These are phyloP conservation scores for Dendronephthya gigantea DNA, from an alignment of 64 coral and sea anemone genomes.

Conservation along the genomic window DNA sequence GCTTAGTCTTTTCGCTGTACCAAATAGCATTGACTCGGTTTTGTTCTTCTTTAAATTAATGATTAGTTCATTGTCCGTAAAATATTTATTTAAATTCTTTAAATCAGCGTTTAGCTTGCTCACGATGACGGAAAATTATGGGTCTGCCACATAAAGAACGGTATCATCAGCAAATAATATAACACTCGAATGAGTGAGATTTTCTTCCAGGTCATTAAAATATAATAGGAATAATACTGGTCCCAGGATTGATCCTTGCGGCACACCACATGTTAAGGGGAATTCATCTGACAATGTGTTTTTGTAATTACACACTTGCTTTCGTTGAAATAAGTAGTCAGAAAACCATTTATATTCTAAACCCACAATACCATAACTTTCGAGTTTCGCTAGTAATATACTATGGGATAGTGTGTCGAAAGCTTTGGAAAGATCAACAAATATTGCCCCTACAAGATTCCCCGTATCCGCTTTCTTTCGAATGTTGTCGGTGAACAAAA, in stretches of 20 bases:
- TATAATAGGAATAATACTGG: too few relatives aligned
- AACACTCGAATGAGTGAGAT: not conserved
- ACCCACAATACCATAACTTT: not conserved
- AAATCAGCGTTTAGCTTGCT: not conserved
- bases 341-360: not conserved
- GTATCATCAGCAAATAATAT: constrained; percentile 27
- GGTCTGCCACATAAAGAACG: not conserved
- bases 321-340: not conserved
- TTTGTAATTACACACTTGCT: not conserved
- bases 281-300: not conserved
- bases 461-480: not conserved
- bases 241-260: too few relatives aligned
- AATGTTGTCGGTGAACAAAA: not conserved
- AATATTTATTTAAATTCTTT: not conserved
- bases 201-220: not conserved
- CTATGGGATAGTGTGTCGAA: not conserved
- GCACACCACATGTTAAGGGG: too few relatives aligned
- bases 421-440: not conserved
- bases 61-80: not conserved
- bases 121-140: not conserved
- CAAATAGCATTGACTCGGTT: not conserved
- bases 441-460: not conserved
- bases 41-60: not conserved
- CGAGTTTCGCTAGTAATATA: not conserved
- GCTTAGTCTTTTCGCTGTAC: not conserved